Percentiles rank a stretch among this genome's conserved stretches.
Conservation (phyloP, 2,888 invertebrate species). For the Acheta domesticus region DNA sequence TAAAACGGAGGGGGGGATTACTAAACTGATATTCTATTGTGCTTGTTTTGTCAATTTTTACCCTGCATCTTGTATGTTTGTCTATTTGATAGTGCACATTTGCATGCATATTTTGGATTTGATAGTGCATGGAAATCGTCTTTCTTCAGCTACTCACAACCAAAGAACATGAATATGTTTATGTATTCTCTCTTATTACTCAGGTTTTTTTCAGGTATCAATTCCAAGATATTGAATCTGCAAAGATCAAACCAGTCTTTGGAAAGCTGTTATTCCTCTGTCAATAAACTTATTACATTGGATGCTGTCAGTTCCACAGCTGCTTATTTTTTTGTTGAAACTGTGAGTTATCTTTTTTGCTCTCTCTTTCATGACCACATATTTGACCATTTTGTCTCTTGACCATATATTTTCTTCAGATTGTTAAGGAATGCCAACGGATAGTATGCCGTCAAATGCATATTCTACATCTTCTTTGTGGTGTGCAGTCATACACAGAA, state of each 20-base stretch:
- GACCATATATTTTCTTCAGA: neutral
- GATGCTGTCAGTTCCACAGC: neutral
- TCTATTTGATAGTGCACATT: too few species aligned
- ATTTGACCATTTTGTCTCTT: neutral
- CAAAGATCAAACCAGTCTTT: neutral
- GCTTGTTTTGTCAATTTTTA: too few species aligned
- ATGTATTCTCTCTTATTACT: neutral
- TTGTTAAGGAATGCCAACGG: neutral
- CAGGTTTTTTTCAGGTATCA: neutral
- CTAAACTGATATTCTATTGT: too few species aligned
- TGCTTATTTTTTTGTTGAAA: neutral
- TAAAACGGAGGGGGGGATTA: too few species aligned
- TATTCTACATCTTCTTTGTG: neutral
- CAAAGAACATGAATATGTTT: neutral
- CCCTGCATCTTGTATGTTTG: too few species aligned
- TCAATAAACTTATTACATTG: slow-evolving; percentile 9
- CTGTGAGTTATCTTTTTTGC: neutral
- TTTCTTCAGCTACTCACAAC: too few species aligned
- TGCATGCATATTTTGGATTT: too few species aligned
- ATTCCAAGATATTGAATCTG: neutral
- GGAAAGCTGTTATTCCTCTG: neutral
- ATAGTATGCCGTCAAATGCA: neutral
- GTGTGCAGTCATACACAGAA: neutral
- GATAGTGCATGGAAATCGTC: too few species aligned
- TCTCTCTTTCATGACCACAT: neutral